phyloP scores from a whole-genome alignment of 2,113 vertebrate genomes.

The Cromileptes altivelis region DNA sequence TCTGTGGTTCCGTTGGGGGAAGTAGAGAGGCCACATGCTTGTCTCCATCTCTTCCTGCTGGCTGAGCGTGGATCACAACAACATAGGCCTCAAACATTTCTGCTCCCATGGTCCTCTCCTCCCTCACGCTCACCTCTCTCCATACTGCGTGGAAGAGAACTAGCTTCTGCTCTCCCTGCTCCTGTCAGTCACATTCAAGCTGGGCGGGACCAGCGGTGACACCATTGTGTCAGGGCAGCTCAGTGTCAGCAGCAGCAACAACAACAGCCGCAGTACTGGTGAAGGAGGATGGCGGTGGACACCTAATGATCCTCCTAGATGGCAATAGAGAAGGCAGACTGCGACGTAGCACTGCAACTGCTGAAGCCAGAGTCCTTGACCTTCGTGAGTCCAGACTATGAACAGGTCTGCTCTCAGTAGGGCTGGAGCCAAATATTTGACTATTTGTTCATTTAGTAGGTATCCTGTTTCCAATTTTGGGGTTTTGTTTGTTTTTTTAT shows the following conservation, averaged over 20 bases:
- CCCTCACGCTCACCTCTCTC: background rate
- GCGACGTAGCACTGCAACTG: background rate
- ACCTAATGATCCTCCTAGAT: constrained; percentile 21
- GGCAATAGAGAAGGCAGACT: background rate
- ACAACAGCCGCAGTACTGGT: background rate
- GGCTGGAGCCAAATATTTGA: too few species aligned
- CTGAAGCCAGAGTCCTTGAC: background rate
- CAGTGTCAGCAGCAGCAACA: constrained; percentile 48
- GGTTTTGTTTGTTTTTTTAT: too few species aligned
- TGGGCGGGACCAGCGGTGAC: constrained; percentile 52
- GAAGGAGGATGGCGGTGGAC: constrained; percentile 3
- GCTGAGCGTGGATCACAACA: constrained; percentile 58
- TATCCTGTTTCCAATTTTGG: too few species aligned
- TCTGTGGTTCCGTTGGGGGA: constrained; percentile 7
- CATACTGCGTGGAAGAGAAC: background rate
- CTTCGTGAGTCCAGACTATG: background rate
- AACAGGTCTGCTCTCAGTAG: too few species aligned
- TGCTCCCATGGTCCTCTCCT: constrained; percentile 13
- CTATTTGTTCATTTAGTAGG: too few species aligned
- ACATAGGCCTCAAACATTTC: constrained; percentile 16
- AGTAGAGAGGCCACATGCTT: constrained; percentile 29
- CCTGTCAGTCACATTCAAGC: constrained; percentile 27
- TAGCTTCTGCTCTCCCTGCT: constrained; percentile 18
- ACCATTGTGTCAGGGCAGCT: constrained; percentile 74
- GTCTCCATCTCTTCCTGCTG: constrained; percentile 53